Percentiles rank a stretch among this genome's conserved stretches.
phyloP scores from a whole-genome alignment of 2,888 invertebrate genomes.

The Pristionchus exspectatus region DNA sequence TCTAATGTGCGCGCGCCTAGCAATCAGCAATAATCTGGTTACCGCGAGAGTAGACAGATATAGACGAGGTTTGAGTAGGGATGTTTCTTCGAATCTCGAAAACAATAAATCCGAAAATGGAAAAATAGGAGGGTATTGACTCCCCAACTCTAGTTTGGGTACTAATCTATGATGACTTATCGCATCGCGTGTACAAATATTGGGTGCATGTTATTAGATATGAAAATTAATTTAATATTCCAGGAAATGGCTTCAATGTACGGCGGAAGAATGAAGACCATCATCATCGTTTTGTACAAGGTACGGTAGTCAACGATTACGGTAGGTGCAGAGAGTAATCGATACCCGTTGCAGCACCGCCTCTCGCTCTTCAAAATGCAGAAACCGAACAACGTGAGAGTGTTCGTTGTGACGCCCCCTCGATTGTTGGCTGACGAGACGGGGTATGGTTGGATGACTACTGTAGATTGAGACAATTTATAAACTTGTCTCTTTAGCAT shows the following conservation, averaged over 20 bases:
- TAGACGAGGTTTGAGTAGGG: background rate
- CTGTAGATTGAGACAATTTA: background rate
- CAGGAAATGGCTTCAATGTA: conserved; percentile 30
- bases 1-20: background rate
- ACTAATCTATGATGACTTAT: background rate
- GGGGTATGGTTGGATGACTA: conserved; percentile 60
- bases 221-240: background rate
- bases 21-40: background rate
- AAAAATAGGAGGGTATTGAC: background rate
- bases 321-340: background rate
- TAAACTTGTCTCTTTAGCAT: conserved; percentile 59
- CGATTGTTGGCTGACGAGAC: conserved; percentile 69
- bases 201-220: background rate
- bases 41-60: background rate
- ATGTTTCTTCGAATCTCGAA: background rate
- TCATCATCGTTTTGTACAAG: conserved; percentile 52
- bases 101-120: background rate
- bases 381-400: conserved; percentile 63
- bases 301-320: background rate
- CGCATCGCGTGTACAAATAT: background rate
- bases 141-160: background rate
- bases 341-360: conserved; percentile 60
- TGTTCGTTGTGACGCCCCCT: conserved; percentile 72
- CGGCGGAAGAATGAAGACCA: conserved; percentile 22
- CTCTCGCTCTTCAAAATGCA: conserved; percentile 64